phyloP scores from a whole-genome alignment of 1,140 invertebrate genomes.

The Drosophila busckii region DNA sequence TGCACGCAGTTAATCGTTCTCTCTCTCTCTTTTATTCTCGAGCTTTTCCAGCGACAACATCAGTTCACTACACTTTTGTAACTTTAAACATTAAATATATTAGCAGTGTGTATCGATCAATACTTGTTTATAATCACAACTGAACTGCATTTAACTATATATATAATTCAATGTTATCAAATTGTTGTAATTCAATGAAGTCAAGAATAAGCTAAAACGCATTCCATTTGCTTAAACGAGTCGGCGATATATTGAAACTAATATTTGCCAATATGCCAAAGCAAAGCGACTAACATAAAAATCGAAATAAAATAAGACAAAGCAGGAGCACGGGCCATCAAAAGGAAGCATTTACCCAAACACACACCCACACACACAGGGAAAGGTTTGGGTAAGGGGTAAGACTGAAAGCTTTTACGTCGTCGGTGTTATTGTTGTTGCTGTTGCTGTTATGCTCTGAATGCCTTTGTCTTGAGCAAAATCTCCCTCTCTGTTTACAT shows the following conservation, averaged over 20 bases:
- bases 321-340: conserved; percentile 17
- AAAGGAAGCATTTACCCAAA: conserved; percentile 15
- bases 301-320: conserved; percentile 68
- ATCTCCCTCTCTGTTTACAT: conserved; percentile 43
- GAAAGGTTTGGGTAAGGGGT: background rate
- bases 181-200: too few species aligned
- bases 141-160: too few species aligned
- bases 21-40: too few species aligned
- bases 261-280: conserved; percentile 64
- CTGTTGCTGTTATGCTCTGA: too few species aligned
- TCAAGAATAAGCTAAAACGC: conserved; percentile 35
- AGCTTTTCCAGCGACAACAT: too few species aligned
- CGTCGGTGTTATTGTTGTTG: too few species aligned
- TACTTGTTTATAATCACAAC: too few species aligned
- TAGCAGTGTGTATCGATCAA: too few species aligned
- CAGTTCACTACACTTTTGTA: too few species aligned
- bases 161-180: too few species aligned
- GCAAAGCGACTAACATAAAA: conserved; percentile 59
- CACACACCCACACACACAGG: conserved; percentile 20
- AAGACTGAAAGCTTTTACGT: conserved; percentile 49
- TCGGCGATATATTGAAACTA: conserved; percentile 45
- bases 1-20: too few species aligned
- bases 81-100: too few species aligned
- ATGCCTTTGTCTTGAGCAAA: conserved; percentile 12
- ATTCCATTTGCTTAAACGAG: conserved; percentile 57